Percentiles rank a stretch among this genome's conserved stretches.
Conservation (phyloP, 2,888 invertebrate genomes). For the Harpalus rubripes region DNA sequence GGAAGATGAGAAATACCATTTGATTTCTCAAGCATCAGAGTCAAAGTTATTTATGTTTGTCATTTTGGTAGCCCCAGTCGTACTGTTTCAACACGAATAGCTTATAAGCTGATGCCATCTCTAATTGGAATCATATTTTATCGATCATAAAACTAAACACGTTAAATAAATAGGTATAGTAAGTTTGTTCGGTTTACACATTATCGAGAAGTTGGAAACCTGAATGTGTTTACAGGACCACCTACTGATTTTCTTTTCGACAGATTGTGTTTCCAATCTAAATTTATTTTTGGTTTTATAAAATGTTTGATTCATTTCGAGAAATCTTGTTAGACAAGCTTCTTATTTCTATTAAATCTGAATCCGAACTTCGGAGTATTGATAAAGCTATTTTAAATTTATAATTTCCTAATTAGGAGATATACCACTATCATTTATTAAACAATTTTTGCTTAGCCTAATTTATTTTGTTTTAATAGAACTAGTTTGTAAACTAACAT, state of each 20-base stretch:
- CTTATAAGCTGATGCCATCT: conserved; percentile 60
- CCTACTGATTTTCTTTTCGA: conserved; percentile 56
- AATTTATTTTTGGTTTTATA: conserved; percentile 45
- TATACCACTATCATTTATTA: background rate
- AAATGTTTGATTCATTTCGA: conserved; percentile 21
- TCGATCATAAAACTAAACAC: conserved; percentile 65
- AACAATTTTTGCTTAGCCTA: too few species aligned
- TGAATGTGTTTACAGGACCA: conserved; percentile 57
- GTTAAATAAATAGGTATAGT: conserved; percentile 59
- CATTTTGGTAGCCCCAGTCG: conserved; percentile 42
- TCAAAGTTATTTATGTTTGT: conserved; percentile 58
- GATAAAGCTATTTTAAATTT: background rate
- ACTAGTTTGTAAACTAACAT: too few species aligned
- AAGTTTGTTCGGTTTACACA: conserved; percentile 47
- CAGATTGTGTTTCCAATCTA: conserved; percentile 27
- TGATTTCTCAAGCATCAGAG: conserved; percentile 15
- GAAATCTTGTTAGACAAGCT: conserved; percentile 18
- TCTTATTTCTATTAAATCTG: background rate
- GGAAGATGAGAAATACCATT: conserved; percentile 26
- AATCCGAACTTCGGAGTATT: background rate
- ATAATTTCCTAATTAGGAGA: background rate
- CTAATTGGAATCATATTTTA: conserved; percentile 66
- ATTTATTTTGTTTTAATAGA: too few species aligned
- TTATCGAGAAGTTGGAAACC: conserved; percentile 54
- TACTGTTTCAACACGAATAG: conserved; percentile 51